Base-by-base conservation (phyloP, 2,797 vertebrate species). In the Scyliorhinus canicula region DNA sequence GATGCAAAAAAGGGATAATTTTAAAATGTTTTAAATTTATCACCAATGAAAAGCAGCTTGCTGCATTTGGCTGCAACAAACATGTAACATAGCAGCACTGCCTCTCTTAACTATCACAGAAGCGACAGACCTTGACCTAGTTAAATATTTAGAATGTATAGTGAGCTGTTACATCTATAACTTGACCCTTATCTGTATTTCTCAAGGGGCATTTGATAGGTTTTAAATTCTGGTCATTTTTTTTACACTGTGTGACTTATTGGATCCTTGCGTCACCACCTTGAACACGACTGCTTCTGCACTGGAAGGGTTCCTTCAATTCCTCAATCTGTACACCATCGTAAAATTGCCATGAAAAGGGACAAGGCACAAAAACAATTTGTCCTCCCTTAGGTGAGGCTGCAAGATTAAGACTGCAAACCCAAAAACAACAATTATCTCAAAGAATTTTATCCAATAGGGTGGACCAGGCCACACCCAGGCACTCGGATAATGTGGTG, bases 171-270 rank as follows among this genome's bases (percentile, higher is more conserved):
- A 71, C 65, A 94, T n/a, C 67, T 94, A 69, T 35, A 74, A 28
- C 7, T 12, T 71, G 31, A 74, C 47, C 16, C 96, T 96, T 95
- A 97, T 98, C 98, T 98, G 98, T 98, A 98, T 98, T 98, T 98
- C 96, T 97, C 97, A 97, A 97, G 96, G 63, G 95, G 96, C 97
- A 95, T 86, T 71, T 94, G 93, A 74, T 95, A 95, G 96, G 95
- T 96, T 96, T 98, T 97, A 97, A 97, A 95, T 96, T 95, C 14
- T n/a, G 93, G 26, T 21, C 67, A n/a, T n/a, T n/a, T 50, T 63
- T 74, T 94, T 35, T 74, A 67, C 95, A 86, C 95, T 95, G 96
- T 96, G 95, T 95, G 96, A 97, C 95, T 96, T 96, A 95, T 96
- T 97, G 95, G 95, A 95, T 96, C 96, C 95, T 96, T 96, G 95